Base-by-base conservation (phyloP, 2,888 invertebrate genomes). In the Cephus pulcher region DNA sequence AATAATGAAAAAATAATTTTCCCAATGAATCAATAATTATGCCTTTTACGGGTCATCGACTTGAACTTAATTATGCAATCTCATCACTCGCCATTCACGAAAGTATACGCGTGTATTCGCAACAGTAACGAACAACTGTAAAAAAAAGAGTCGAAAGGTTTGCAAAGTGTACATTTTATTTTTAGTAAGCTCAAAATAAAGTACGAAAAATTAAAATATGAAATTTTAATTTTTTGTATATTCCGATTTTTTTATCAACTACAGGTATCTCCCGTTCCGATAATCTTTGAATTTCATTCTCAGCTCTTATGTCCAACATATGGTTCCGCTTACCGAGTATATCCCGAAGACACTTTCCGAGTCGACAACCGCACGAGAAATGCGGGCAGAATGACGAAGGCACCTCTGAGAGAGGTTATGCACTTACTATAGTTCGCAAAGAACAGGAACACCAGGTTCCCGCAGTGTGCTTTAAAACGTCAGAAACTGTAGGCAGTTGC, bases 301-400 rank as follows among this genome's bases (percentile, higher is more conserved):
- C 6, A 56, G 23, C 56, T 23, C 9, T 56, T 56, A 9, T 9
- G 23, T 23, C 56, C 56, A 56, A 56, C 71, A 71, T 34, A 32
- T 71, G 71, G 71, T 32, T 80, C 76, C 81, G 88, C 91, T 91
- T 90, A 91, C 91, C 90, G 89, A 89, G 86, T 85, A 85, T 88
- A 87, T 86, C 87, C 89, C 85, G 89, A 88, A 88, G 90, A 89
- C 87, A 90, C 89, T 91, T 90, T 91, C 87, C 91, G 91, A 90
- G 91, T 88, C 90, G 91, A 91, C 91, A 91, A 91, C 91, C 91
- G 91, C 91, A 91, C 91, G 91, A 89, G 91, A 91, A 91, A 91
- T 91, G 91, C 89, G 91, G 88, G 86, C 88, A 87, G 85, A 88
- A 88, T 88, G 85, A 85, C 81, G 84, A 82, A 82, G 82, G 85